phyloP scores from a whole-genome alignment of 2,888 invertebrate genomes.

The Diarsia rubi region DNA sequence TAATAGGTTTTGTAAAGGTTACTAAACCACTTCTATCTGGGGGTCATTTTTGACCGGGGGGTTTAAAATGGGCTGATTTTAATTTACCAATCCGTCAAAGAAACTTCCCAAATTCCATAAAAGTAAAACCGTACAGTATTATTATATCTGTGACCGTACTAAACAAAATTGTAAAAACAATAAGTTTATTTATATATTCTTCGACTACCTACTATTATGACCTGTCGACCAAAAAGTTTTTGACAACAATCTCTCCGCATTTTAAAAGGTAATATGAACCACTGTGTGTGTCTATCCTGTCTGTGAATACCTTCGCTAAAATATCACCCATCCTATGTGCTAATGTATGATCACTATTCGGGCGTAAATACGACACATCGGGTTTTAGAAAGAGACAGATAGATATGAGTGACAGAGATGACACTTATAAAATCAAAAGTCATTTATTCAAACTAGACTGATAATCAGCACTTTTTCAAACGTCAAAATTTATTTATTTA shows the following conservation, averaged over 20 bases:
- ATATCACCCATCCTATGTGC: slow-evolving; percentile 47
- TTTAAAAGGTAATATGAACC: slow-evolving; percentile 45
- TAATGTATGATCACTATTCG: slow-evolving; percentile 18
- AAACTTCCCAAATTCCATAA: not conserved
- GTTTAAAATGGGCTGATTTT: too few relatives aligned
- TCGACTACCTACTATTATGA: not conserved
- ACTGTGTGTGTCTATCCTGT: slow-evolving; percentile 33
- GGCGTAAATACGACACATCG: slow-evolving; percentile 10
- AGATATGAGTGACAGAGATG: not conserved
- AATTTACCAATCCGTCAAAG: not conserved
- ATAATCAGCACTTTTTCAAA: too few relatives aligned
- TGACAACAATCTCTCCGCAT: slow-evolving; percentile 15
- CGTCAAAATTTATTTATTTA: too few relatives aligned
- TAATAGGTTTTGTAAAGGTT: too few relatives aligned
- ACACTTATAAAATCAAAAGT: not conserved
- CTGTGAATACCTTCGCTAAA: slow-evolving; percentile 18
- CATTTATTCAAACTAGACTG: too few relatives aligned
- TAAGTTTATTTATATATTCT: not conserved
- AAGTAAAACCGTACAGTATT: not conserved
- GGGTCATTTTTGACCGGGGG: too few relatives aligned
- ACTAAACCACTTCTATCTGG: too few relatives aligned
- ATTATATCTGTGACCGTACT: too few relatives aligned
- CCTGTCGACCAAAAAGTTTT: slow-evolving; percentile 30
- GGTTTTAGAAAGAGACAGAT: not conserved
- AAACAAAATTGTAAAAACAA: not conserved